Percentiles rank a stretch among this genome's conserved stretches.
These are phyloP conservation scores for Ceramica pisi DNA, from an alignment of 2,888 invertebrate species.

Conservation along the genomic window DNA sequence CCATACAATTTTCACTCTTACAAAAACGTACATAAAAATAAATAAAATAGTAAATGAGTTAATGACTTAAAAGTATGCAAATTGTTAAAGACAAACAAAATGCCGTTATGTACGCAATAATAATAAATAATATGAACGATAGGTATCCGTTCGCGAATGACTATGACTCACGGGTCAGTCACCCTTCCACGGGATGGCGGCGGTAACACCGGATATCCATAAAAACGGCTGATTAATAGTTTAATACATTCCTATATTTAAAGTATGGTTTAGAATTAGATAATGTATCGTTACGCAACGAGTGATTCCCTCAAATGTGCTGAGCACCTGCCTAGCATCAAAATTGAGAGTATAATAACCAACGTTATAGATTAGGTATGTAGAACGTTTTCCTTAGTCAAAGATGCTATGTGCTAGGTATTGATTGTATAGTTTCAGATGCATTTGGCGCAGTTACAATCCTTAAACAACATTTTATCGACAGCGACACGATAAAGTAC, in stretches of 20 bases:
- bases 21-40: conserved; percentile 16
- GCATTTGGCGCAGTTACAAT: conserved; percentile 1
- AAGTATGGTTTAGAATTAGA: conserved; percentile 40
- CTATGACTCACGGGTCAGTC: conserved; percentile 65
- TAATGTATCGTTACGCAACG: conserved; percentile 20
- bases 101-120: conserved; percentile 64
- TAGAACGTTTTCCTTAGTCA: no score
- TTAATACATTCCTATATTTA: conserved; percentile 50
- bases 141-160: conserved; percentile 62
- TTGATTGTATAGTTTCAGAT: no score
- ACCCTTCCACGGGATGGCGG: conserved; percentile 59
- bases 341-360: neutral
- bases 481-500: neutral
- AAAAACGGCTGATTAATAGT: conserved; percentile 56
- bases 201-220: conserved; percentile 56
- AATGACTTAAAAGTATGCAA: conserved; percentile 44
- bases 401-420: no score
- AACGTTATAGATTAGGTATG: no score
- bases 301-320: conserved; percentile 3
- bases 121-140: conserved; percentile 66
- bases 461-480: neutral
- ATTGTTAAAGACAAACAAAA: conserved; percentile 48
- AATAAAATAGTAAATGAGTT: conserved; percentile 22
- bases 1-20: conserved; percentile 38
- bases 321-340: neutral